Conservation (phyloP, 2,797 vertebrate genomes). For the Xenops minutus region DNA sequence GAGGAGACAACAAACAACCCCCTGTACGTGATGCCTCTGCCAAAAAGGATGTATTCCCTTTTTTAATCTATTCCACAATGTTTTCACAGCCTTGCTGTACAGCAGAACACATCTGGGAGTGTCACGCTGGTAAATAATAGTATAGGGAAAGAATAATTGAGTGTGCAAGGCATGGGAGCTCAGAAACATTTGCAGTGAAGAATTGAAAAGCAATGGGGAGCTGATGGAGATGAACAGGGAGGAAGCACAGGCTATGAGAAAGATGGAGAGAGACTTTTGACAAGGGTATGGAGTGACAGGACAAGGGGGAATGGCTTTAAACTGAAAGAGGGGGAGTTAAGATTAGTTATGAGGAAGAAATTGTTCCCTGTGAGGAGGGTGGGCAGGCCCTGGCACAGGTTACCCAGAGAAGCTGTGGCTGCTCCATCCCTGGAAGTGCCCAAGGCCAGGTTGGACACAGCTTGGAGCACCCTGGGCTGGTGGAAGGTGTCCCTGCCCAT, state of each 20-base stretch:
- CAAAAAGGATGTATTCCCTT: not conserved
- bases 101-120: not conserved
- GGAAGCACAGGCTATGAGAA: not conserved
- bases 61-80: not conserved
- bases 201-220: not conserved
- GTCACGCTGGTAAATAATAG: not conserved
- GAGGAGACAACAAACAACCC: not conserved
- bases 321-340: not conserved
- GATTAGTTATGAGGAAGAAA: not conserved
- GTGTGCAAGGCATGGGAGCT: not conserved
- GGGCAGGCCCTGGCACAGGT: not conserved
- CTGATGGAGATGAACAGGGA: not conserved
- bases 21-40: not conserved
- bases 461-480: not conserved
- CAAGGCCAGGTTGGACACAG: rapidly evolving
- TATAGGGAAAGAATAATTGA: not conserved
- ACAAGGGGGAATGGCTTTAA: not conserved
- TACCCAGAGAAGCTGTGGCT: not conserved
- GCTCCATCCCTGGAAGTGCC: not conserved
- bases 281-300: not conserved
- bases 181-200: not conserved
- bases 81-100: not conserved
- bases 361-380: rapidly evolving
- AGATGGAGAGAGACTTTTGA: not conserved
- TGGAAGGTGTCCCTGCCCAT: not conserved